Evolutionary conservation across 2,888 invertebrate genomes (phyloP).

Genomic region (Polydesmus complanatus): DNA sequence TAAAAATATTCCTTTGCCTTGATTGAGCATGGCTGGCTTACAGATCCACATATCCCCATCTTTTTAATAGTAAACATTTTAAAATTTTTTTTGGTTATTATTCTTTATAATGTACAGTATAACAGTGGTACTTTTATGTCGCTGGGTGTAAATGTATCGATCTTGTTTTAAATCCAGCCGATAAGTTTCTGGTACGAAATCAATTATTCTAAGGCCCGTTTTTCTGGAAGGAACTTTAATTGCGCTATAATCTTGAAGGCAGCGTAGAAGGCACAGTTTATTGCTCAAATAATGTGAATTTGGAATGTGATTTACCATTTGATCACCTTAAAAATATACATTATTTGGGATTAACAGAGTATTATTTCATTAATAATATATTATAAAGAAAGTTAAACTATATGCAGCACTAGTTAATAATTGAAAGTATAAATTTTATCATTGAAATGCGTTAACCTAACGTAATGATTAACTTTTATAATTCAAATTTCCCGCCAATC

Average conservation of each 20-base stretch:
- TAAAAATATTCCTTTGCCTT: conserved; percentile 17
- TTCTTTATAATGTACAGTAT: background rate
- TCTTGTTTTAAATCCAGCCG: conserved; percentile 13
- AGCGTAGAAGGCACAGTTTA: conserved; percentile 12
- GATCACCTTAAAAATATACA: conserved; percentile 14
- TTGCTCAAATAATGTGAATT: conserved; percentile 15
- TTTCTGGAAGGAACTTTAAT: background rate
- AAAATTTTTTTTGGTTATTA: background rate
- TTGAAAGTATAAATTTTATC: no score
- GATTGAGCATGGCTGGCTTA: conserved; percentile 15
- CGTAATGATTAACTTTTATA: no score
- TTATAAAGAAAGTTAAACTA: no score
- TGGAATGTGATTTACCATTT: conserved; percentile 17
- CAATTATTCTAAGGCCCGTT: conserved; percentile 7
- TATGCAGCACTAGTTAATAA: no score
- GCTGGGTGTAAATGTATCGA: conserved; percentile 2
- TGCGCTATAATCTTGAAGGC: conserved; percentile 13
- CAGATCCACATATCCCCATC: conserved; percentile 17
- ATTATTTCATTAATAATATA: no score
- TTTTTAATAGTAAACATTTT: background rate
- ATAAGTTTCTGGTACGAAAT: conserved; percentile 16
- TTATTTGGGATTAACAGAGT: no score
- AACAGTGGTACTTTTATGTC: conserved; percentile 1
- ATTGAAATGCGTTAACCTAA: no score
- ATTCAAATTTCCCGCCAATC: no score